Evolutionary conservation across 2,888 invertebrate species (phyloP).

Genomic region (Omphaloscelis lunosa): DNA sequence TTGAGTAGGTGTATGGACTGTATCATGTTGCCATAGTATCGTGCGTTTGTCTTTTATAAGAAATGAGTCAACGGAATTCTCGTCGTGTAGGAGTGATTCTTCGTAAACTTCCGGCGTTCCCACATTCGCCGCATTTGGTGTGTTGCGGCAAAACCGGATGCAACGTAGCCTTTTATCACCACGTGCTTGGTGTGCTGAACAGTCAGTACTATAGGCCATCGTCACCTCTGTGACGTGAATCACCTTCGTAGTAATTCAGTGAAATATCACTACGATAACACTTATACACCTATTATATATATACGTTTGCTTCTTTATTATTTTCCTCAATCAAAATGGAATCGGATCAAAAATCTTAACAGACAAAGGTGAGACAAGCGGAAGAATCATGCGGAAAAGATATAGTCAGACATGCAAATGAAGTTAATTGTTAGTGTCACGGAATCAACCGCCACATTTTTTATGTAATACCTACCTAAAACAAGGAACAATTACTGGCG

Average conservation of each 20-base stretch:
- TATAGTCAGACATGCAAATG: constrained; percentile 81
- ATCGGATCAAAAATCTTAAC: constrained; percentile 64
- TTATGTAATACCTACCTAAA: constrained; percentile 59
- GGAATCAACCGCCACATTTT: constrained; percentile 70
- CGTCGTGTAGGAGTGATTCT: constrained; percentile 78
- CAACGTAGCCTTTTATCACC: constrained; percentile 79
- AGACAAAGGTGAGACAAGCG: constrained; percentile 81
- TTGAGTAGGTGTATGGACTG: constrained; percentile 58
- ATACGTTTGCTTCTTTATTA: constrained; percentile 22
- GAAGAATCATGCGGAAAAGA: constrained; percentile 76
- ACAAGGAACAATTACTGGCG: constrained; percentile 51
- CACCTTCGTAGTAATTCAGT: constrained; percentile 73
- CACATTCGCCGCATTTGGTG: constrained; percentile 78
- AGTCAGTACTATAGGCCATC: constrained; percentile 64
- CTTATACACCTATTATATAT: constrained; percentile 46
- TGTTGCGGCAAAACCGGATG: constrained; percentile 80
- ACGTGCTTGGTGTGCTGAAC: constrained; percentile 80
- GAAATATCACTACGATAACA: constrained; percentile 70
- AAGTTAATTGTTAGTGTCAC: constrained; percentile 77
- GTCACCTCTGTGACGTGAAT: constrained; percentile 73
- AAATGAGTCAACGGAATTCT: constrained; percentile 77
- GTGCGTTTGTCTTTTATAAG: constrained; percentile 61
- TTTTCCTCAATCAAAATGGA: constrained; percentile 46
- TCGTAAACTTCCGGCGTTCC: constrained; percentile 84
- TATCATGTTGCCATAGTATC: constrained; percentile 62